Evolutionary conservation across 2,888 invertebrate genomes (phyloP).

Genomic region (Stegophylla sp.): DNA sequence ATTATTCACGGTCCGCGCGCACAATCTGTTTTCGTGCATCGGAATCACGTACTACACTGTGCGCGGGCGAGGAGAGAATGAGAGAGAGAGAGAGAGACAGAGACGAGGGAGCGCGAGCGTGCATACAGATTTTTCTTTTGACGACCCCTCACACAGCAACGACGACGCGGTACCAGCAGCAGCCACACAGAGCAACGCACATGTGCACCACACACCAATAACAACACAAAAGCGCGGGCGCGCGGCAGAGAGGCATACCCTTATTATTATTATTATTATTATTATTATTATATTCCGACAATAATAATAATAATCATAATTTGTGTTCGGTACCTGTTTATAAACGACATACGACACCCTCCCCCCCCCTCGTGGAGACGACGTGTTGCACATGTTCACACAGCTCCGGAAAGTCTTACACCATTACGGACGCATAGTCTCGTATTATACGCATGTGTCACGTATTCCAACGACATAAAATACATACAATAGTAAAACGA

Average conservation of each 20-base stretch:
- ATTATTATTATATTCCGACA: slow-evolving; percentile 5
- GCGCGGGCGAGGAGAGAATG: not conserved
- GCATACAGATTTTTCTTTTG: slow-evolving; percentile 27
- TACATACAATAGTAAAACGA: not conserved
- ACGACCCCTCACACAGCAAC: slow-evolving; percentile 3
- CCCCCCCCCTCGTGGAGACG: not conserved
- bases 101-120: not conserved
- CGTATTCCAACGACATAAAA: not conserved
- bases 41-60: slow-evolving; percentile 38
- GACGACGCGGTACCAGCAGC: not conserved
- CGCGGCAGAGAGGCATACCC: slow-evolving; percentile 5
- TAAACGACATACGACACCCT: slow-evolving; percentile 37
- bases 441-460: not conserved
- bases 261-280: slow-evolving; percentile 36
- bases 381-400: not conserved
- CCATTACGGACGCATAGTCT: not conserved
- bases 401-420: not conserved
- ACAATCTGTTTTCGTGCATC: slow-evolving; percentile 56
- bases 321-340: slow-evolving; percentile 36
- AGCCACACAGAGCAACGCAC: not conserved
- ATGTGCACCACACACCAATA: slow-evolving; percentile 25
- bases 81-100: too few species aligned
- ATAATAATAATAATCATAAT: slow-evolving; percentile 18
- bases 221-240: not conserved
- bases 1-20: not conserved